phyloP scores from a whole-genome alignment of 2,113 vertebrate genomes.

The Malurus cyaneus region DNA sequence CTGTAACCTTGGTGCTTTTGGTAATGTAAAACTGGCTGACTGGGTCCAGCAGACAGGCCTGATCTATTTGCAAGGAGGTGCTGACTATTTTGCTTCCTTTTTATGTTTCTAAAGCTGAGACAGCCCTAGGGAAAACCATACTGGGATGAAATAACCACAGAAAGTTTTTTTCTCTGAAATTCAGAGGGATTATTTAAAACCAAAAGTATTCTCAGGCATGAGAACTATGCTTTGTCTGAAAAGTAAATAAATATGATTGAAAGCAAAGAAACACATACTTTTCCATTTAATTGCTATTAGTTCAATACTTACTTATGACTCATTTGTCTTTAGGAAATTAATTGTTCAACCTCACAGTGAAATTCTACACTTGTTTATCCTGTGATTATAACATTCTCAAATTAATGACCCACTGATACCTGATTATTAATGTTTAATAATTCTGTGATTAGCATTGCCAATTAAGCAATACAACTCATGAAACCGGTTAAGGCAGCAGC shows the following conservation, averaged over 20 bases:
- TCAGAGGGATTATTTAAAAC: background rate
- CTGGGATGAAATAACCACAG: background rate
- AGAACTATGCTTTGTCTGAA: background rate
- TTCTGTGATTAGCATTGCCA: slow-evolving; percentile 55
- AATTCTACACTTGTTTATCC: slow-evolving; percentile 35
- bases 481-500: slow-evolving; percentile 28
- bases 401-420: slow-evolving; percentile 57
- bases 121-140: background rate
- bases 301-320: slow-evolving; percentile 8
- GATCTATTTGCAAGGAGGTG: background rate
- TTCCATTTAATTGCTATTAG: slow-evolving; percentile 43
- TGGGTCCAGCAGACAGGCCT: background rate
- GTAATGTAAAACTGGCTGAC: background rate
- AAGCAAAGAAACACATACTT: slow-evolving; percentile 22
- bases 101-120: background rate
- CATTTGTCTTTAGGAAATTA: slow-evolving; percentile 54
- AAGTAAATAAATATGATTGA: slow-evolving; percentile 3
- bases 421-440: slow-evolving; percentile 65
- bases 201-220: background rate
- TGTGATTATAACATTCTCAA: slow-evolving; percentile 53
- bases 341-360: slow-evolving; percentile 34
- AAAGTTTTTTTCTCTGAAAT: background rate
- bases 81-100: background rate
- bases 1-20: background rate
- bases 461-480: background rate